These are phyloP conservation scores for Rhodeus uyekii DNA, from an alignment of 2,797 vertebrate species.

Conservation along the genomic window DNA sequence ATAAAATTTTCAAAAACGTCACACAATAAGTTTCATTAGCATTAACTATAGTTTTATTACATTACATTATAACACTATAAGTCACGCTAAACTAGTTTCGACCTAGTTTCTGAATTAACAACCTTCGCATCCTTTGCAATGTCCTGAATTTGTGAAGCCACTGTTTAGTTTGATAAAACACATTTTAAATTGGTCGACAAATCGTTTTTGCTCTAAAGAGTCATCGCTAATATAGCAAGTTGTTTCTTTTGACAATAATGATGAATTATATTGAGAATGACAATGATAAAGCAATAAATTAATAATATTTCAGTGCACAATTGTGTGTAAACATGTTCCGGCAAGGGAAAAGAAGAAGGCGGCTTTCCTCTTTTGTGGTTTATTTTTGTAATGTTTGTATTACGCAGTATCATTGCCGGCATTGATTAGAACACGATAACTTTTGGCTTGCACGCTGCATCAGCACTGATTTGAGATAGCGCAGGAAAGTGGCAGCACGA, in stretches of 20 bases:
- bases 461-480: slow-evolving; percentile 60
- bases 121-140: not conserved
- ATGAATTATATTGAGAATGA: too few species aligned
- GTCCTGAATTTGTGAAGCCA: not conserved
- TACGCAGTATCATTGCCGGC: slow-evolving; percentile 47
- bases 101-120: not conserved
- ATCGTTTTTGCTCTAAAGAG: not conserved
- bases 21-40: not conserved
- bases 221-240: not conserved
- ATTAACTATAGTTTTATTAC: not conserved
- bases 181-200: not conserved
- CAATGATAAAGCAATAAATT: not conserved
- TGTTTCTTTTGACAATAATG: not conserved
- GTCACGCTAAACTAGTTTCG: not conserved
- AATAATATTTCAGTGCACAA: not conserved
- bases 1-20: too few species aligned
- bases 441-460: slow-evolving; percentile 58
- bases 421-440: slow-evolving; percentile 56
- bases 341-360: slow-evolving; percentile 26
- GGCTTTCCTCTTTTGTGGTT: slow-evolving; percentile 46
- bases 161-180: too few species aligned
- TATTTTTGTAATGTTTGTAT: slow-evolving; percentile 51
- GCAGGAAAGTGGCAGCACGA: slow-evolving; percentile 1
- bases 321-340: slow-evolving; percentile 58
- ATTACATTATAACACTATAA: not conserved